Percentiles rank a stretch among this genome's conserved stretches.
These are phyloP conservation scores for Cactoblastis cactorum DNA, from an alignment of 2,888 invertebrate species.

Conservation along the genomic window DNA sequence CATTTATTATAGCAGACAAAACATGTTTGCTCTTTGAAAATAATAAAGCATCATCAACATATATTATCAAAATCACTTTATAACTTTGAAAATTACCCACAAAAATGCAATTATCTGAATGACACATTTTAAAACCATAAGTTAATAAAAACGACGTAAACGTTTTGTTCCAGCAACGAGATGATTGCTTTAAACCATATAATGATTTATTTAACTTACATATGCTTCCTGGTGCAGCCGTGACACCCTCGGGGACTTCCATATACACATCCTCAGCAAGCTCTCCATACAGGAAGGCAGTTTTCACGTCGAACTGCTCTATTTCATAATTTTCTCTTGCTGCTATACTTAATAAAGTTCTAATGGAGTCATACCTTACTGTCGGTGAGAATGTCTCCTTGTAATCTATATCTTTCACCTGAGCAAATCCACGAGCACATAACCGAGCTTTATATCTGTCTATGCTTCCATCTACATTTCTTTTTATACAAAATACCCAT, in stretches of 20 bases:
- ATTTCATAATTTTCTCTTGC: slow-evolving; percentile 17
- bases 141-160: slow-evolving; percentile 22
- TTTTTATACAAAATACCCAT: not conserved
- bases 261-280: slow-evolving; percentile 26
- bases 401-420: not conserved
- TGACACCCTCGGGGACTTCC: slow-evolving; percentile 25
- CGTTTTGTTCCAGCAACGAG: slow-evolving; percentile 27
- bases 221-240: not conserved
- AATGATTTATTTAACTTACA: slow-evolving; percentile 26
- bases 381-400: not conserved
- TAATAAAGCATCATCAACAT: slow-evolving; percentile 32
- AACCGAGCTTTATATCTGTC: not conserved
- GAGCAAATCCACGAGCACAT: not conserved
- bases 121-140: slow-evolving; percentile 26
- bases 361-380: not conserved
- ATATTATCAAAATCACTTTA: slow-evolving; percentile 29
- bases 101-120: slow-evolving; percentile 28
- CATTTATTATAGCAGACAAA: slow-evolving; percentile 18
- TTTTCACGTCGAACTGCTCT: slow-evolving; percentile 27
- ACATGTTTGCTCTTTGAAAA: slow-evolving; percentile 18
- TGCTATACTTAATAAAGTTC: not conserved
- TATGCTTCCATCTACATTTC: not conserved
- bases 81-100: slow-evolving; percentile 21
- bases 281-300: slow-evolving; percentile 27
- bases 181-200: slow-evolving; percentile 30